Base-by-base conservation (phyloP, 1,140 invertebrate genomes). In the Cheumatopsyche charites region DNA sequence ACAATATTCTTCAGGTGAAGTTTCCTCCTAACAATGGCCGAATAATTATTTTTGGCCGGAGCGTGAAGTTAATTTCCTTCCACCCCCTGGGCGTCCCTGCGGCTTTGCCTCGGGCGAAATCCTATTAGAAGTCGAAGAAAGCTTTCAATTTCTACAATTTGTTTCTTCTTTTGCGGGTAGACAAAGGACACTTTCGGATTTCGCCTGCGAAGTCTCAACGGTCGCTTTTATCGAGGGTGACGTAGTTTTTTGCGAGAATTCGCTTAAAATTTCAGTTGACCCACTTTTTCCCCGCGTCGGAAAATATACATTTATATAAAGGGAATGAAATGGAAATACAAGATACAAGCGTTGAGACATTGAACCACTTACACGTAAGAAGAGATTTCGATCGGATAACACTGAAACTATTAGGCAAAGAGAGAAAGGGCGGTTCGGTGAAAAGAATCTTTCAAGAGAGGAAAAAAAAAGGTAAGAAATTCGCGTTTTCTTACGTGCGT, bases 51-150 rank as follows among this genome's bases (percentile, higher is more conserved):
- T 36, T 62, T 55, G 55, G 68, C 47, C 23, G 61, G 26, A 71
- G 70, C 70, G 70, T 63, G 70, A 71, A 71, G 58, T 62, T 71
- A 71, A 71, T 71, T 71, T 65, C 70, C 62, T 71, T 36, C 21
- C 49, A 36, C 9, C 9, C 29, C 29, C 29, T 4, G 3, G 9
- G 3, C 29, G 29, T 36, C 29, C 29, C 29, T 3, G 29, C 29
- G 29, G 29, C 29, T 36, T 36, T 36, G 29, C 29, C 29, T 36
- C 29, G 9, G 47, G 23, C 66, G 47, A 68, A 68, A 68, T 68
- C 66, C 47, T 55, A 68, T 68, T 55, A 68, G 25, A 68, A 68
- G 47, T 68, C 49, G 29, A 36, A 68, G 66, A 52, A 68, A 55
- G 66, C 66, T 68, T 68, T 68, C 66, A 68, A 68, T 68, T 68